Base-by-base conservation (phyloP, 2,888 invertebrate genomes). In the Allophyes oxyacanthae region DNA sequence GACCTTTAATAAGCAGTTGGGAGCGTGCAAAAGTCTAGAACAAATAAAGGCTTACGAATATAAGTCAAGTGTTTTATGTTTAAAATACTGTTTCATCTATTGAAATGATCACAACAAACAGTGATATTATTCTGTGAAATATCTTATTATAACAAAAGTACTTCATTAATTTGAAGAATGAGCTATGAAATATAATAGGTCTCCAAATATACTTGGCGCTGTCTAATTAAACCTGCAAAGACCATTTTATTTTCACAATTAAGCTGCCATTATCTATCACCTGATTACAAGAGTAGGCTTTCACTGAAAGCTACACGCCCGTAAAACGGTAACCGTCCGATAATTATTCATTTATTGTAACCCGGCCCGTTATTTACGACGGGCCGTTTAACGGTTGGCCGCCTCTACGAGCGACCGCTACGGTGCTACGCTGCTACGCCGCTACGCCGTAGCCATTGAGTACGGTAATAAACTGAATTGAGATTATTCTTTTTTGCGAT, bases 271-370 rank as follows among this genome's bases (percentile, higher is more conserved):
- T 58, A 60, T 64, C 53, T 43, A 71, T 65, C 49, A 62, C 57
- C 38, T 61, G 54, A 61, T 65, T 65, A 61, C 68, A 63, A 57
- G 61, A 59, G 52, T 51, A 60, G 63, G 55, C 54, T 52, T 62
- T 50, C 48, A 54, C 40, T 52, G 52, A 66, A 62, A 76, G 59
- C 53, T 56, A 53, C 43, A 48, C 66, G 64, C 52, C 79, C 74
- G 73, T 85, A 79, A 85, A 86, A 79, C 81, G 82, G 83, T 82
- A 85, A 84, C 83, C 82, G 78, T 80, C 82, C 82, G 86, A 88
- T 87, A 89, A 88, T 88, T 88, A 89, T 88, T 87, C 87, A 88
- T 89, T 87, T 88, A 88, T 84, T 82, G 84, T 81, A 78, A 64
- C 81, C 77, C 75, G 69, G 70, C 59, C 62, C 69, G 76, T 83